Evolutionary conservation across 2,113 vertebrate species (phyloP).

Genomic region (Notothenia rossii): DNA sequence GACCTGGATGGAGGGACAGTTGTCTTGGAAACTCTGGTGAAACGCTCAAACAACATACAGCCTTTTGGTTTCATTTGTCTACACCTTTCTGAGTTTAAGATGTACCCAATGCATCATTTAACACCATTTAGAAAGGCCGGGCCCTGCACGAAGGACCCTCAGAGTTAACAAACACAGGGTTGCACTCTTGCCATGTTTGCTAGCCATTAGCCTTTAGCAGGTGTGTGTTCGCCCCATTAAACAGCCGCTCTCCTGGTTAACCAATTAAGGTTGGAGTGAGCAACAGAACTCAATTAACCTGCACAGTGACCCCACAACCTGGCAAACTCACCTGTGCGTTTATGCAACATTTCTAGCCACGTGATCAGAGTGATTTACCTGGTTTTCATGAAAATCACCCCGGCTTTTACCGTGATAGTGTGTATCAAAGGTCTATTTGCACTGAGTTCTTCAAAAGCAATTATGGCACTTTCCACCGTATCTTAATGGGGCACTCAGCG

Average conservation of each 20-base stretch:
- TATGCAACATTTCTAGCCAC: constrained; percentile 4
- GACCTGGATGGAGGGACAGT: constrained; percentile 77
- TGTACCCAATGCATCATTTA: constrained; percentile 86
- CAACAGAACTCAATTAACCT: constrained; percentile 91
- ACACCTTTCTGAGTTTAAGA: constrained; percentile 44
- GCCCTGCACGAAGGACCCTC: constrained; percentile 38
- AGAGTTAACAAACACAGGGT: constrained; percentile 61
- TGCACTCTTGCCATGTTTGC: constrained; percentile 83
- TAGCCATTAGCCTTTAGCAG: constrained; percentile 89
- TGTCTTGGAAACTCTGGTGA: constrained; percentile 89
- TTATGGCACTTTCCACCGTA: constrained; percentile 77
- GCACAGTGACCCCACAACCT: constrained; percentile 38
- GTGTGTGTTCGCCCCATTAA: constrained; percentile 91
- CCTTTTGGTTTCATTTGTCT: constrained; percentile 3
- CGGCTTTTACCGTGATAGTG: constrained; percentile 35
- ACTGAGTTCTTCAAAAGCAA: constrained; percentile 76
- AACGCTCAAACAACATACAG: constrained; percentile 84
- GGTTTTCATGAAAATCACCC: constrained; percentile 5
- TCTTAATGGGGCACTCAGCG: constrained; percentile 83
- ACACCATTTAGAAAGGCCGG: constrained; percentile 80
- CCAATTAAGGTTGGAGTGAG: constrained; percentile 92
- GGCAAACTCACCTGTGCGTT: background rate
- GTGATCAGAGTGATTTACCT: background rate
- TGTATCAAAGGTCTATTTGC: constrained; percentile 68
- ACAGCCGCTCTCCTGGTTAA: constrained; percentile 91